Conservation (phyloP, 2,113 vertebrate species). For the Cyphomyrus plagiostoma region DNA sequence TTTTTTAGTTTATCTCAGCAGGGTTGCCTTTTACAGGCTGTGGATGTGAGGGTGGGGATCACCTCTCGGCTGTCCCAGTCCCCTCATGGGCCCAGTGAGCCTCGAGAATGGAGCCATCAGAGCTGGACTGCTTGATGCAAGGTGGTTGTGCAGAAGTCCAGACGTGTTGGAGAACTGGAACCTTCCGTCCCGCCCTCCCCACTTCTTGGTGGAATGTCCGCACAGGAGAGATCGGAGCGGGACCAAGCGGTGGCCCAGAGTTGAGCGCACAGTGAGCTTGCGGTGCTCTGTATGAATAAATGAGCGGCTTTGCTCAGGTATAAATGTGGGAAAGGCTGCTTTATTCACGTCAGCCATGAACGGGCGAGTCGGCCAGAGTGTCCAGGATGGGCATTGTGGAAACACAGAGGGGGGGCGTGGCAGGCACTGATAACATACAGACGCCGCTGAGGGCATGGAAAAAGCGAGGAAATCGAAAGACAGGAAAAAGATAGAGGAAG, state of each 20-base stretch:
- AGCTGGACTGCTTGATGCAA: neutral
- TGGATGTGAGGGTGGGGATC: neutral
- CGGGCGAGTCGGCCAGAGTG: neutral
- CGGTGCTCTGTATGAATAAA: neutral
- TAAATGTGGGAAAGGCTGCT: neutral
- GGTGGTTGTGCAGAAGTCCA: neutral
- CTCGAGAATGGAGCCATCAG: neutral
- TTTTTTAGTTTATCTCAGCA: neutral
- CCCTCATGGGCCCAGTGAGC: neutral
- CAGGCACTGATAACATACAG: neutral
- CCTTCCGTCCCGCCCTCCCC: neutral
- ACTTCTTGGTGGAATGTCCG: neutral
- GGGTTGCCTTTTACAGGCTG: neutral
- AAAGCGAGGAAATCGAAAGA: neutral
- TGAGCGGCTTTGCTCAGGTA: neutral
- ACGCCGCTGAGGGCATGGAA: neutral
- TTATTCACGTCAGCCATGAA: neutral
- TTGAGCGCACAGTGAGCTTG: neutral
- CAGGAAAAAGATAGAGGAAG: conserved; percentile 11
- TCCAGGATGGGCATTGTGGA: conserved; percentile 22
- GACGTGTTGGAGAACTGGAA: neutral
- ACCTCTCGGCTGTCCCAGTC: neutral
- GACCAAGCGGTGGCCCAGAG: neutral
- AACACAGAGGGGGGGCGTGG: conserved; percentile 24
- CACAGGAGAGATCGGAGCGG: neutral